A percentile compares a stretch with the other conserved stretches of the same genome.
Evolutionary conservation across 2,113 vertebrate genomes (phyloP).

Genomic region (Sceloporus tristichus): DNA sequence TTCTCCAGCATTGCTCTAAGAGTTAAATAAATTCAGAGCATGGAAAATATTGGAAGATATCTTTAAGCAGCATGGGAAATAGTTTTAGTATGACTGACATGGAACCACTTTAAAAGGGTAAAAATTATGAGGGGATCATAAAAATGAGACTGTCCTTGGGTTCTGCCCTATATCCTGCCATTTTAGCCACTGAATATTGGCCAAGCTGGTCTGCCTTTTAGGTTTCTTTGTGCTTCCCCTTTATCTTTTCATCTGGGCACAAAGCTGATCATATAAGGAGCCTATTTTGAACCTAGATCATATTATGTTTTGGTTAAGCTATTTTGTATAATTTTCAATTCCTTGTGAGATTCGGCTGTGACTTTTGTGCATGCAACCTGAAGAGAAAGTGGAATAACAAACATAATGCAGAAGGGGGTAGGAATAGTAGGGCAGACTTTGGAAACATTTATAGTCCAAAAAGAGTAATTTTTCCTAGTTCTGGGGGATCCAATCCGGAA

Average conservation of each 20-base stretch:
- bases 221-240: no score
- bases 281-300: neutral
- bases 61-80: neutral
- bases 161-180: no score
- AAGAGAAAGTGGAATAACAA: neutral
- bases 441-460: no score
- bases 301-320: neutral
- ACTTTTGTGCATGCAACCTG: neutral
- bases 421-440: neutral
- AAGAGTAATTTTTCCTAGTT: neutral
- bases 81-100: neutral
- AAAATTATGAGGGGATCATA: no score
- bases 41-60: neutral
- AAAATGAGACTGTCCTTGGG: no score
- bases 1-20: no score
- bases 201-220: no score
- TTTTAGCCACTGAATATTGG: no score
- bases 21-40: neutral
- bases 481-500: neutral
- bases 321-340: neutral
- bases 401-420: neutral
- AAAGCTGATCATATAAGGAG: neutral
- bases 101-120: neutral
- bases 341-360: neutral
- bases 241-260: no score